phyloP scores from a whole-genome alignment of 2,888 invertebrate species.

The Cataglyphis albicans region DNA sequence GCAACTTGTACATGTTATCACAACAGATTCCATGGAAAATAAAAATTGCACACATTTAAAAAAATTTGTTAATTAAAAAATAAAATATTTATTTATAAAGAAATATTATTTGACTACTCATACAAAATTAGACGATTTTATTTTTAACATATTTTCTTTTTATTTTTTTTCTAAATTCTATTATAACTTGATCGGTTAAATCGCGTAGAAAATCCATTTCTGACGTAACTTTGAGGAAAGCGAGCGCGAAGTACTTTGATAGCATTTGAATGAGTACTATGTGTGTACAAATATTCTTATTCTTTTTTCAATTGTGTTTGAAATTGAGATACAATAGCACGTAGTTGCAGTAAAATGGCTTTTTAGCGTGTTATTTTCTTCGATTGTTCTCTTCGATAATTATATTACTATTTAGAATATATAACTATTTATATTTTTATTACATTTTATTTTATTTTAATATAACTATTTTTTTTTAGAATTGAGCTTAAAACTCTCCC shows the following conservation, averaged over 20 bases:
- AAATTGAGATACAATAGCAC: slow-evolving; percentile 2
- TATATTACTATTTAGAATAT: too few relatives aligned
- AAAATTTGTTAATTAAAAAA: neutral
- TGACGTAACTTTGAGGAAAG: slow-evolving; percentile 15
- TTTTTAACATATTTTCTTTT: neutral
- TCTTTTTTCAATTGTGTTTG: neutral
- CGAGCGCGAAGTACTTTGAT: neutral
- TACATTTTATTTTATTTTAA: neutral
- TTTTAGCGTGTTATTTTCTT: neutral
- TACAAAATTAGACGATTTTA: neutral
- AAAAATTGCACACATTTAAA: neutral
- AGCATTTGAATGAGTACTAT: slow-evolving; percentile 23
- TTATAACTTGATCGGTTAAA: neutral
- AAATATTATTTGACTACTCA: neutral
- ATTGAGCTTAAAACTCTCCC: neutral
- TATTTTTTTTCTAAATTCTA: neutral
- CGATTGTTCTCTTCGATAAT: neutral
- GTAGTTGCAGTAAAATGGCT: slow-evolving; percentile 3
- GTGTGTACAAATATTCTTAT: neutral
- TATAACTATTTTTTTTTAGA: neutral
- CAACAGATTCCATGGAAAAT: neutral
- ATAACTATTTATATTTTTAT: neutral
- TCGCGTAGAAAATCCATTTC: neutral
- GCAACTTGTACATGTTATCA: neutral
- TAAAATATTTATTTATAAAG: neutral